A percentile compares a stretch with the other conserved stretches of the same genome.
Evolutionary conservation across 2,113 vertebrate genomes (phyloP).

Genomic region (Hucho hucho): DNA sequence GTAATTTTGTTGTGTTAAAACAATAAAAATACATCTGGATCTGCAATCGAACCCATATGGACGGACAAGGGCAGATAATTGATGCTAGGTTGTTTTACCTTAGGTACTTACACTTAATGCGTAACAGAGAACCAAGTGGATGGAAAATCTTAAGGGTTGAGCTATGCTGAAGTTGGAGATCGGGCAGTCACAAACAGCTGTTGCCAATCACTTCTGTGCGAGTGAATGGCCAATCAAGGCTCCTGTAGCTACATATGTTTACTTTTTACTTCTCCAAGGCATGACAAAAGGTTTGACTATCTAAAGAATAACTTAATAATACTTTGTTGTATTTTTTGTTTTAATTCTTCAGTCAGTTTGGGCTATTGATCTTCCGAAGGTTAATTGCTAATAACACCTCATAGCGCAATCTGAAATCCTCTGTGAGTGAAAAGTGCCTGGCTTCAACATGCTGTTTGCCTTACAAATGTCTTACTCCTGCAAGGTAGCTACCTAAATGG

Average conservation of each 20-base stretch:
- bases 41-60: neutral
- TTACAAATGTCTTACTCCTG: constrained; percentile 56
- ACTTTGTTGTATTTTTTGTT: constrained; percentile 41
- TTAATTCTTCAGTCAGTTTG: constrained; percentile 64
- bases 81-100: constrained; percentile 40
- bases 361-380: constrained; percentile 52
- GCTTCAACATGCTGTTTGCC: constrained; percentile 59
- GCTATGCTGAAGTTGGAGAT: constrained; percentile 39
- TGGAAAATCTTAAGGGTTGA: constrained; percentile 28
- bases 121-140: constrained; percentile 42
- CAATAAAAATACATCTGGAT: constrained; percentile 23
- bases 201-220: constrained; percentile 48
- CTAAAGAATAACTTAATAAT: constrained; percentile 45
- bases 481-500: constrained; percentile 56
- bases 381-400: constrained; percentile 64
- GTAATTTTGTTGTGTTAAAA: constrained; percentile 39
- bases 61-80: constrained; percentile 10
- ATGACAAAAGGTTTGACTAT: constrained; percentile 48
- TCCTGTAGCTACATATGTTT: constrained; percentile 39
- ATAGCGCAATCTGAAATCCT: constrained; percentile 58
- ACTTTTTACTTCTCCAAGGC: constrained; percentile 53
- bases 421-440: constrained; percentile 53
- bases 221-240: constrained; percentile 37
- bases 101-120: constrained; percentile 30
- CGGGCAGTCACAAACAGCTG: constrained; percentile 48